Conservation (phyloP, 2,113 vertebrate genomes). For the Cyanoliseus patagonus region DNA sequence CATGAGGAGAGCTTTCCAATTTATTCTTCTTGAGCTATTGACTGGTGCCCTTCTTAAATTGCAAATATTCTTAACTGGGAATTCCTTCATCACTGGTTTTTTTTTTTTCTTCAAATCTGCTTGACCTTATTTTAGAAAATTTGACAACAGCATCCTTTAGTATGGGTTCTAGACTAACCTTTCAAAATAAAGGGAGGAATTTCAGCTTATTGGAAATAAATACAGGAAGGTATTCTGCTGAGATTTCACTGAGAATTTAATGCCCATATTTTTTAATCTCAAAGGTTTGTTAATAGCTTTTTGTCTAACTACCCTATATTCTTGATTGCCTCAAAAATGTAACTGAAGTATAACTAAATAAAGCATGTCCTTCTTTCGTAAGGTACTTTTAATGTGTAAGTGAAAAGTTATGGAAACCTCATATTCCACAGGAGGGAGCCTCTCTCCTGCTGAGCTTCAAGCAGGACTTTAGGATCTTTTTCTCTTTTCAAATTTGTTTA, state of each 20-base stretch:
- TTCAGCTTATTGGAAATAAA: not conserved
- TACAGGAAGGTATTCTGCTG: not conserved
- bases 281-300: not conserved
- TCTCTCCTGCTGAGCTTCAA: conserved; percentile 11
- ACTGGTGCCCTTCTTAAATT: not conserved
- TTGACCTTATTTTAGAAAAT: not conserved
- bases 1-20: not conserved
- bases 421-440: conserved; percentile 62
- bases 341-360: not conserved
- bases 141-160: not conserved
- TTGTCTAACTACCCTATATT: not conserved
- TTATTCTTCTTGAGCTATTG: not conserved
- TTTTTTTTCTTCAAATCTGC: not conserved
- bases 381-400: not conserved
- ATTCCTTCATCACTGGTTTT: not conserved
- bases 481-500: not conserved
- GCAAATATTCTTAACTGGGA: not conserved
- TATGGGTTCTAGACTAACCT: not conserved
- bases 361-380: not conserved
- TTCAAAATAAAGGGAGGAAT: not conserved
- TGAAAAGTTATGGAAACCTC: not conserved
- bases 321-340: not conserved
- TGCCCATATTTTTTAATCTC: not conserved
- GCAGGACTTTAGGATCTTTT: not conserved
- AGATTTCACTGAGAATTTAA: not conserved